Evolutionary conservation across 2,797 vertebrate genomes (phyloP), one percentile per base, ranked within the genome.

Genomic region (Chromis chromis): DNA sequence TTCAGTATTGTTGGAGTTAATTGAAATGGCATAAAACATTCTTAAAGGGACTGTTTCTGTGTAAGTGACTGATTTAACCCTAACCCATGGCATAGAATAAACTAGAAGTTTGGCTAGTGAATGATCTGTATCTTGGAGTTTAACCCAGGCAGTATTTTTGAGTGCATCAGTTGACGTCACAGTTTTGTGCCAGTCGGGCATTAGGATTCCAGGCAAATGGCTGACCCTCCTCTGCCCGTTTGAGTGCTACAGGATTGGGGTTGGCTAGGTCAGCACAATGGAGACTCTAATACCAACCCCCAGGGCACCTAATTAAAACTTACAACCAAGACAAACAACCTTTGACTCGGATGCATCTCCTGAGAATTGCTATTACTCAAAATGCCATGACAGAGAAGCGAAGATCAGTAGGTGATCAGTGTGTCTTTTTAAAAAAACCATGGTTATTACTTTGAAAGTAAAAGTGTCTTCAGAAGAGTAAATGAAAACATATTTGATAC

Each of bases 231-330:
- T 67, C 78, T 90, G 81, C 67, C 88, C 11, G 19, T 87, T 81
- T 88, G 85, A 88, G 79, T 81, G 88, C 88, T 88, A 84, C 88
- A 88, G 88, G 83, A 92, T 92, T 92, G 86, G 82, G 87, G 85
- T 92, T 88, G 86, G 79, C 83, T 79, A 73, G 88, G 88, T 90
- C 91, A 90, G 82, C 82, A 88, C 85, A 92, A 88, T 76, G 25
- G 84, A 90, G 80, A 85, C 80, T 90, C 76, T 81, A 85, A 91
- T 89, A 86, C 87, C 85, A 84, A 84, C 81, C 89, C 84, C 64
- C 71, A 82, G 88, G 87, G 82, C 88, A 86, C 87, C 84, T 90
- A 91, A 92, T 93, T 93, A 93, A 92, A 91, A 89, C 80, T 78
- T 89, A 85, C 78, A 88, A 84, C 83, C 77, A 88, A 86, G 82